Conservation (phyloP, 1,140 invertebrate species). For the Akabosia matsudoensis region DNA sequence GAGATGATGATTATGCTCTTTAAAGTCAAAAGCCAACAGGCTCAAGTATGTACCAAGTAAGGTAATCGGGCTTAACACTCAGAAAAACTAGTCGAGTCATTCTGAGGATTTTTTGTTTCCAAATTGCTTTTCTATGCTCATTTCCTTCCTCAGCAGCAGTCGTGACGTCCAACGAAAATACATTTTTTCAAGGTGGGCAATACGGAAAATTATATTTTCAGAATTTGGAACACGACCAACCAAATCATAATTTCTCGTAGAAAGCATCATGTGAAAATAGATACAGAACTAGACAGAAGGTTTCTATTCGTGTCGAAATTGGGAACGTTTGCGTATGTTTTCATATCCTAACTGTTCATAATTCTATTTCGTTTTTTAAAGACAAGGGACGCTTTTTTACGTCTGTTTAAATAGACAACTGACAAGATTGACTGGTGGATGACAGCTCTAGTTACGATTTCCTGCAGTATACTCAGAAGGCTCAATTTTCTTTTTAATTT, state of each 20-base stretch:
- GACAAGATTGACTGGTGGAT: slow-evolving; percentile 4
- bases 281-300: neutral
- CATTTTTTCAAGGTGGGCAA: no score
- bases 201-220: no score
- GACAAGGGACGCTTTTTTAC: no score
- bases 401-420: no score
- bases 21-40: slow-evolving; percentile 8
- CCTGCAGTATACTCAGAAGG: no score
- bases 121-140: slow-evolving; percentile 13
- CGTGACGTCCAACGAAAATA: neutral
- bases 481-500: slow-evolving; percentile 12
- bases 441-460: slow-evolving; percentile 20
- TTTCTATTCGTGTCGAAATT: neutral
- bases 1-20: neutral
- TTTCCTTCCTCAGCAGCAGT: neutral
- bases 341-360: no score
- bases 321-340: neutral
- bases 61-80: neutral
- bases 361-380: no score
- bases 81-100: slow-evolving; percentile 13
- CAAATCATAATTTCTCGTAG: no score
- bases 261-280: neutral
- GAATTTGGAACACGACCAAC: neutral
- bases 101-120: neutral
- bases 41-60: neutral